A percentile compares a stretch with the other conserved stretches of the same genome.
These are phyloP conservation scores for Osmoderma eremita DNA, from an alignment of 2,888 invertebrate species.

Conservation along the genomic window DNA sequence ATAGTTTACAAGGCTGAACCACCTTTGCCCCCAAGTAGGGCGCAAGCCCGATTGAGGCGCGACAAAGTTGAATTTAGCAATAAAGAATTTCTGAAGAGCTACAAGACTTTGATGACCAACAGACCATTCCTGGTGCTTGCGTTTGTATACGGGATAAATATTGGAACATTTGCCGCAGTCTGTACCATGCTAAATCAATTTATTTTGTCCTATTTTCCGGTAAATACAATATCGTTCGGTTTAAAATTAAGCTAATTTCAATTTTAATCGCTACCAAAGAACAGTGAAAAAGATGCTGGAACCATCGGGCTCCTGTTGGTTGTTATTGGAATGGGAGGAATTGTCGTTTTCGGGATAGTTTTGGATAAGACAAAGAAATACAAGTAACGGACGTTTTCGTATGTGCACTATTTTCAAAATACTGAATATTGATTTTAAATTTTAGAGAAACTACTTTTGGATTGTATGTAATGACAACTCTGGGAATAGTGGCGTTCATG, in stretches of 20 bases:
- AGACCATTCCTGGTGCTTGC: slow-evolving; percentile 81
- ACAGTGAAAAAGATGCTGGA: slow-evolving; percentile 80
- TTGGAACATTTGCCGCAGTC: slow-evolving; percentile 94
- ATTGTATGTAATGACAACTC: slow-evolving; percentile 46
- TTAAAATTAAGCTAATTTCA: too few relatives aligned
- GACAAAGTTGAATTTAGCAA: slow-evolving; percentile 64
- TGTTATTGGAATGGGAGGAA: slow-evolving; percentile 91
- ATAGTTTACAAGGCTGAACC: slow-evolving; percentile 70
- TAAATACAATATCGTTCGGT: slow-evolving; percentile 60
- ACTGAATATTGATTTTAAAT: slow-evolving; percentile 1
- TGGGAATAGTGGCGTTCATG: slow-evolving; percentile 49
- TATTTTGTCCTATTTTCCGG: slow-evolving; percentile 82
- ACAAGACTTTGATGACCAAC: slow-evolving; percentile 80
- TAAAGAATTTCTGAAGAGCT: slow-evolving; percentile 71
- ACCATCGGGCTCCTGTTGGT: slow-evolving; percentile 90
- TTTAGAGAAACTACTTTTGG: slow-evolving; percentile 48
- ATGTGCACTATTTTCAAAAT: background rate
- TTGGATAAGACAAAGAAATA: slow-evolving; percentile 93
- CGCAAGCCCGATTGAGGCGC: slow-evolving; percentile 67
- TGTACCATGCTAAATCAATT: slow-evolving; percentile 92
- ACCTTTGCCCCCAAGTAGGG: slow-evolving; percentile 67
- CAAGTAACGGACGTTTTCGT: slow-evolving; percentile 70
- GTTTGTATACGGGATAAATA: slow-evolving; percentile 90
- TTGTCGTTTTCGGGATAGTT: slow-evolving; percentile 86
- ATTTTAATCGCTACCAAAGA: slow-evolving; percentile 57